Evolutionary conservation across 1,140 invertebrate species (phyloP), one percentile per base, ranked within the genome.

Genomic region (Drosophila truncata): DNA sequence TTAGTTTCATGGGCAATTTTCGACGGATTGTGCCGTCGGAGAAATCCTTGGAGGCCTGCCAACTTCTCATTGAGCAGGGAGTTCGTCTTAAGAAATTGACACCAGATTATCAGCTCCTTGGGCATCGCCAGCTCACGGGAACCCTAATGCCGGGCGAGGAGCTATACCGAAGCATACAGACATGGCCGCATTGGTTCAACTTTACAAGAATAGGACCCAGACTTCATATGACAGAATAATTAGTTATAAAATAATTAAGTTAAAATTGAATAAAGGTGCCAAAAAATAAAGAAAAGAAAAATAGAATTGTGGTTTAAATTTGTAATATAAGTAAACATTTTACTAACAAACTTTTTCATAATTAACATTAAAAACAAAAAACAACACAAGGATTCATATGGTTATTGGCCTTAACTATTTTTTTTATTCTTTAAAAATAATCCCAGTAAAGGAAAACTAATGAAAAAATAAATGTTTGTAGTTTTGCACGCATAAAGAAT

Each of bases 1-100:
- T 97, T 44, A 95, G 94, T 4, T 95, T 97, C 59, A 95, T 97
- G 60, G 96, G 96, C 0, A 95, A 94, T 5, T 96, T 95, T 72
- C 94, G 94, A 27, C 93, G 94, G 75, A 60, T 93, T 11, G 94
- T 94, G 29, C 94, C 93, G 8, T 66, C 93, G 93, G 94, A 4
- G 95, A 96, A 80, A n/a, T 96, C 11, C 81, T 94, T 1, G 94
- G 66, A 67, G 1, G 66, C 94, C 3, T 94, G 94, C 0, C 94
- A 94, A 59, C 87, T 94, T 9, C 93, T 96, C 2, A 91, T 96
- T 2, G 78, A 92, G 13, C 96, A 96, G 86, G 96, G 95, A 2
- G 94, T 95, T 11, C 92, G 94, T 0, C 73, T 93, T 1, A 92
- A 92, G 35, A 94, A 95, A 73, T 74, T 96, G 13, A 86, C 91